Conservation (phyloP, 53 echinoderm and acorn worm genomes). For the Arbacia lixula region DNA sequence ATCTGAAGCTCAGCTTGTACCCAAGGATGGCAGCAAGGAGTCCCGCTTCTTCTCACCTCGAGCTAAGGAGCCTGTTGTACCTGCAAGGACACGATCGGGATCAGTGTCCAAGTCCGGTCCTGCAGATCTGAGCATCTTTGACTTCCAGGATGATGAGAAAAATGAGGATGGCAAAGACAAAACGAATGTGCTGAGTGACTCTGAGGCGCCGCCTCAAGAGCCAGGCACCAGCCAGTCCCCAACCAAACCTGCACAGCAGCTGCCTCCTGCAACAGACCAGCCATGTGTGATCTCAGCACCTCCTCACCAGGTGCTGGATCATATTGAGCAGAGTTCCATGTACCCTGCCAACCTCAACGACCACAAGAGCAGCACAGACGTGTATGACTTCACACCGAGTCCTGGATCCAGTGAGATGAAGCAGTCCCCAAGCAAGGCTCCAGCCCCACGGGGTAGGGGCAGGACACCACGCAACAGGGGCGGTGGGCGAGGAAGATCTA, state of each 20-base stretch:
- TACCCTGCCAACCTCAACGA: slow-evolving; percentile 36
- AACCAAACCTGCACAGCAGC: not conserved
- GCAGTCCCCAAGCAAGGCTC: slow-evolving; percentile 65
- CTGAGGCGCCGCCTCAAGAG: slow-evolving; percentile 52
- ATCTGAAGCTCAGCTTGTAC: slow-evolving; percentile 29
- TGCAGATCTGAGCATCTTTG: slow-evolving; percentile 79
- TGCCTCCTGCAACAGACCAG: slow-evolving; percentile 22
- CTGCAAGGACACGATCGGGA: slow-evolving; percentile 57
- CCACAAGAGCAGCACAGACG: slow-evolving; percentile 50
- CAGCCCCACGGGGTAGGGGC: slow-evolving; percentile 42
- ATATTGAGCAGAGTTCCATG: slow-evolving; percentile 46
- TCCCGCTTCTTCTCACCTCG: slow-evolving; percentile 59
- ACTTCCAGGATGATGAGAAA: slow-evolving; percentile 84
- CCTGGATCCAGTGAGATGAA: slow-evolving; percentile 71
- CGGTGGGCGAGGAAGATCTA: slow-evolving; percentile 63
- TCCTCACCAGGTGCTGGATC: slow-evolving; percentile 46
- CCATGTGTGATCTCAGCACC: slow-evolving; percentile 21
- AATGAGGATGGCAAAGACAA: slow-evolving; percentile 25
- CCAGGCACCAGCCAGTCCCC: slow-evolving; percentile 30
- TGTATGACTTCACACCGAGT: slow-evolving; percentile 84
- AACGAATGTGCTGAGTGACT: slow-evolving; percentile 44
- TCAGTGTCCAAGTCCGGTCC: slow-evolving; percentile 62
- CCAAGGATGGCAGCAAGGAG: slow-evolving; percentile 53
- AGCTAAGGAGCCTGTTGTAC: slow-evolving; percentile 46
- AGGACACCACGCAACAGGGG: slow-evolving; percentile 56